Base-by-base conservation (phyloP, 2,797 vertebrate species). In the Syndactyla subalaris region DNA sequence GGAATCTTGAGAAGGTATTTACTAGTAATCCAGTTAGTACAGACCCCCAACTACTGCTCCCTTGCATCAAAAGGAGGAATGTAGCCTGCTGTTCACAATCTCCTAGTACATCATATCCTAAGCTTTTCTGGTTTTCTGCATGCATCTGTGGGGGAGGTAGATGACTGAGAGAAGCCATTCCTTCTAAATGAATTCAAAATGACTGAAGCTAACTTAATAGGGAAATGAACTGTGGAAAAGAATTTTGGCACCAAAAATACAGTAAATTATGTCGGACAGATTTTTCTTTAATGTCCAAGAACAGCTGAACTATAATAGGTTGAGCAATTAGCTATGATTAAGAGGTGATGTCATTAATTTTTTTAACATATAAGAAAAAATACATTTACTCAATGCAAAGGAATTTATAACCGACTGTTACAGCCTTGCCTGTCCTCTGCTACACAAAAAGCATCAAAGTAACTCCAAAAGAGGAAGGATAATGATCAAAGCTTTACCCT, bases 151-250 rank as follows among this genome's bases (percentile, higher is more conserved):
- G 57, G 55, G 15, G 26, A 77, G 38, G n/a, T 61, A 70, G 74
- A 78, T 2, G 22, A 86, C 24, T 93, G 80, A 94, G 38, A 83
- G 66, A 86, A 91, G n/a, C 36, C 48, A 86, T 85, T 91, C 55
- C 39, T 91, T 72, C 66, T 85, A 88, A 96, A 95, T 89, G 27
- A 94, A 91, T 93, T 91, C 76, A 96, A 93, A 97, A 97, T 86
- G 10, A 81, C 66, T 91, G 38, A 49, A 92, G 65, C 27, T 86
- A 89, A 81, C 66, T 91, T 92, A 76, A 89, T 6, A 67, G 41
- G 34, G 51, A 92, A 93, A 92, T 66, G 17, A 96, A 68, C 38
- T 51, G 85, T 6, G 8, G 73, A 92, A 91, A 88, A 93, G 8
- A 76, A 86, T 76, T 91, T 79, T 92, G 88, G 66, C 89, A 95